Evolutionary conservation across 2,888 invertebrate species (phyloP), one percentile per base, ranked within the genome.

Genomic region (Acanthococcus lagerstroemiae): DNA sequence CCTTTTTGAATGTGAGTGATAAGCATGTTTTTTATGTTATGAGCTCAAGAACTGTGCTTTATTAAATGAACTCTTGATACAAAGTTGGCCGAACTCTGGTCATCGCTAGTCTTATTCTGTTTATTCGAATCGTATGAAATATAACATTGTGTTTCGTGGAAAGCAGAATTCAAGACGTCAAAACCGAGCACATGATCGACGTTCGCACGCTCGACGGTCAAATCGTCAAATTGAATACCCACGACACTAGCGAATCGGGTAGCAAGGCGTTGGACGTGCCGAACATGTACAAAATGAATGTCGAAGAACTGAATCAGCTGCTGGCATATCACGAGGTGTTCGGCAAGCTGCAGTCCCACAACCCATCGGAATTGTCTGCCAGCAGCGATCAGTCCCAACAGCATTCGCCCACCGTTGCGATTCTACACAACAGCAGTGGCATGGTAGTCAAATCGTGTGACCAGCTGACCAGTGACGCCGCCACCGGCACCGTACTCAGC

Each of bases 251-350:
- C 67, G 82, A 82, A 72, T 82, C 82, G 72, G 75, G 82, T 67
- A 80, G 80, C 65, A 82, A 83, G 77, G 79, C 82, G 3, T 77
- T 81, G 50, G 80, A 83, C 0, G 84, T 89, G 70, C 86, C 89
- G 75, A 87, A 86, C 74, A 86, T 87, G 84, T 87, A 86, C 74
- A 87, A 87, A 78, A 84, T 79, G 25, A 86, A 88, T 74, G 88
- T 90, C 6, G 90, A 90, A 75, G 90, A 90, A 73, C 82, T 90
- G 65, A 90, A 89, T 71, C 90, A 90, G 73, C 77, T 90, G 70
- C 78, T 90, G 69, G 88, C 89, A 46, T 90, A 90, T 77, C 90
- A 90, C 74, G 90, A 90, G 77, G 90, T 90, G 52, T 90, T 86
- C 74, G 86, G 86, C 26, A 86, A 86, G 73, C 76, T 86, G 67